phyloP scores from a whole-genome alignment of 2,113 vertebrate genomes.

The Tichodroma muraria region DNA sequence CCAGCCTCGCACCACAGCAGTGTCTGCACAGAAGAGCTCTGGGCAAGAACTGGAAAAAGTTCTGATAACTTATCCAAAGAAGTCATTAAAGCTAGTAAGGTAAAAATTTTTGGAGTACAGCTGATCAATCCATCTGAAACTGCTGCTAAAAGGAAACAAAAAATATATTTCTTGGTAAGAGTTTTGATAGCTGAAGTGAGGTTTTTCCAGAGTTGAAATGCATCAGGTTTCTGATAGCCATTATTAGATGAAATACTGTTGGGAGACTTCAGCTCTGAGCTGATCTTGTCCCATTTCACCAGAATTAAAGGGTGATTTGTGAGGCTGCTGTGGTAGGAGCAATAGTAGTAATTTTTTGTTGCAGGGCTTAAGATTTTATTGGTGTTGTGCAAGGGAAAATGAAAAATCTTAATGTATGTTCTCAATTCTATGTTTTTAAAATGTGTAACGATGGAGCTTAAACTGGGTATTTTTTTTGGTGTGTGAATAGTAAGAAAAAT shows the following conservation, averaged over 20 bases:
- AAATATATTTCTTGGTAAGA: slow-evolving; percentile 20
- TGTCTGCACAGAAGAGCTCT: not conserved
- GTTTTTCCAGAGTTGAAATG: slow-evolving; percentile 34
- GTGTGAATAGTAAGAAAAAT: not conserved
- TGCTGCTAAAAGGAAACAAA: slow-evolving; percentile 36
- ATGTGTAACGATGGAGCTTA: not conserved
- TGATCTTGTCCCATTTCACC: slow-evolving; percentile 49
- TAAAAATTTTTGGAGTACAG: not conserved
- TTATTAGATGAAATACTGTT: slow-evolving; percentile 51
- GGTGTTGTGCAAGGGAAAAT: slow-evolving; percentile 14
- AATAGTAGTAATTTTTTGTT: slow-evolving; percentile 24
- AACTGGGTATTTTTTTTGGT: not conserved
- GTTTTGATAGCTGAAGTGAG: slow-evolving; percentile 16
- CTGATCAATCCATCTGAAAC: slow-evolving; percentile 32
- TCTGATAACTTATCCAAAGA: not conserved
- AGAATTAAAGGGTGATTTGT: slow-evolving; percentile 60
- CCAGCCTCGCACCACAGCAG: not conserved
- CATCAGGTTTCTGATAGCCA: slow-evolving; percentile 27
- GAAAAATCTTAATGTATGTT: not conserved
- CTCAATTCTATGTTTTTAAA: not conserved
- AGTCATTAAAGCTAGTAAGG: not conserved
- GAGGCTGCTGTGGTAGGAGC: slow-evolving; percentile 1
- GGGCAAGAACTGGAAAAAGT: not conserved
- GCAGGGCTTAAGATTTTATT: slow-evolving; percentile 20
- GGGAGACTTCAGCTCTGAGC: slow-evolving; percentile 1